Conservation (phyloP, 2,797 vertebrate species). For the Anguilla megastoma region DNA sequence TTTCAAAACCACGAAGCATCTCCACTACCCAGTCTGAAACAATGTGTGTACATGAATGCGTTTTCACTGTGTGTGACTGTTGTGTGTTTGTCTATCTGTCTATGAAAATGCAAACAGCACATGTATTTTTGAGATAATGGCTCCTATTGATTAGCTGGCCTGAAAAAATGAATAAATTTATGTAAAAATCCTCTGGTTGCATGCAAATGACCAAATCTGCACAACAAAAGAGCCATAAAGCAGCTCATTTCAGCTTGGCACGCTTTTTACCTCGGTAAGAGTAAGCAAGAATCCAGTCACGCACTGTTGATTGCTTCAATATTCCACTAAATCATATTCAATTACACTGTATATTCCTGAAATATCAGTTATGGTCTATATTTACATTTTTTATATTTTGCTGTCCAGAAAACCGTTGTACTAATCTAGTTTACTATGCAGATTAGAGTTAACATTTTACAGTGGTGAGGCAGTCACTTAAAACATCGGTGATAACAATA, state of each 20-base stretch:
- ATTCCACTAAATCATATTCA: background rate
- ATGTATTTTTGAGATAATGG: background rate
- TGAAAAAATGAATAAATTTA: background rate
- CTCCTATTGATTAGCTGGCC: background rate
- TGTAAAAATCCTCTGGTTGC: background rate
- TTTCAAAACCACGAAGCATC: background rate
- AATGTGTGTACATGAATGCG: background rate
- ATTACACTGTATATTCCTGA: background rate
- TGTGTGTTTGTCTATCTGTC: background rate
- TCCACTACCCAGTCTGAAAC: background rate
- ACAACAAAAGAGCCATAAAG: background rate
- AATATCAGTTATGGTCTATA: background rate
- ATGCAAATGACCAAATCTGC: background rate
- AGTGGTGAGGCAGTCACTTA: background rate
- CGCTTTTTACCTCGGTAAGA: background rate
- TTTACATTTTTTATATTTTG: background rate
- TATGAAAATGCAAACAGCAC: background rate
- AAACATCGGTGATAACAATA: background rate
- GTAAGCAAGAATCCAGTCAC: background rate
- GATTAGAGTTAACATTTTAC: background rate
- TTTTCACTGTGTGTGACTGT: background rate
- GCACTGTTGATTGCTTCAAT: background rate
- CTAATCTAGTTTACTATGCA: background rate
- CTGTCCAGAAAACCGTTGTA: background rate
- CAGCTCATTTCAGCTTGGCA: background rate